phyloP scores from a whole-genome alignment of 2,888 invertebrate species.

The Tricholauxania praeusta region DNA sequence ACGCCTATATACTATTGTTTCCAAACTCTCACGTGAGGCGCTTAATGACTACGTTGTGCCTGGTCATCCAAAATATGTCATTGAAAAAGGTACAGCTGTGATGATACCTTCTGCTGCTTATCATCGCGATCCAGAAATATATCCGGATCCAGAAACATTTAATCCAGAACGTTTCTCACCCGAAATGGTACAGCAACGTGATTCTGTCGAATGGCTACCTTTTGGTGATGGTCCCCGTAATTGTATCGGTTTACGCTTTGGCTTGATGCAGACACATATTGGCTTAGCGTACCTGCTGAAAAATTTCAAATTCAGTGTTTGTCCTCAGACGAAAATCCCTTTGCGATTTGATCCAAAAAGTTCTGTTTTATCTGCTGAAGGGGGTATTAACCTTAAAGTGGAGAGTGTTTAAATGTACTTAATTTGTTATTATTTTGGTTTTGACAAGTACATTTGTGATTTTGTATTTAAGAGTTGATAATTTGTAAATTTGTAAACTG shows the following conservation, averaged over 20 bases:
- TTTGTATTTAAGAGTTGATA: too few relatives aligned
- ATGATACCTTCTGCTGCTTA: constrained; percentile 71
- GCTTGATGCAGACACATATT: constrained; percentile 60
- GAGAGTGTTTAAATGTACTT: constrained; percentile 44
- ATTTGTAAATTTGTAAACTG: too few relatives aligned
- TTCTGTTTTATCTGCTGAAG: constrained; percentile 49
- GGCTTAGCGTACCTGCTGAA: constrained; percentile 57
- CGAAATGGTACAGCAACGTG: constrained; percentile 70
- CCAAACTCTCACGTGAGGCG: constrained; percentile 70
- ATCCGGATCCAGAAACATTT: constrained; percentile 73
- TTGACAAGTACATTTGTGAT: constrained; percentile 28
- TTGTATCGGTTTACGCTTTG: constrained; percentile 65
- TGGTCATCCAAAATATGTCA: constrained; percentile 68
- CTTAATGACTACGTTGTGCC: constrained; percentile 69
- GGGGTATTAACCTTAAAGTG: constrained; percentile 53
- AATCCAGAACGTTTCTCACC: constrained; percentile 73
- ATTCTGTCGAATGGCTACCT: constrained; percentile 61
- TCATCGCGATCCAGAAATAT: constrained; percentile 73
- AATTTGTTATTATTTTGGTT: too few relatives aligned
- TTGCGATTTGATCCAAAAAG: constrained; percentile 45
- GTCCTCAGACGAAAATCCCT: constrained; percentile 56
- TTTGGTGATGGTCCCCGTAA: constrained; percentile 65
- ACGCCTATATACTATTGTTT: constrained; percentile 71
- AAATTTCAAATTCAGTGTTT: constrained; percentile 56
- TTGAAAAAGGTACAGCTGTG: constrained; percentile 71